phyloP scores from a whole-genome alignment of 53 echinoderm and acorn worm species.

The Antedon mediterranea region DNA sequence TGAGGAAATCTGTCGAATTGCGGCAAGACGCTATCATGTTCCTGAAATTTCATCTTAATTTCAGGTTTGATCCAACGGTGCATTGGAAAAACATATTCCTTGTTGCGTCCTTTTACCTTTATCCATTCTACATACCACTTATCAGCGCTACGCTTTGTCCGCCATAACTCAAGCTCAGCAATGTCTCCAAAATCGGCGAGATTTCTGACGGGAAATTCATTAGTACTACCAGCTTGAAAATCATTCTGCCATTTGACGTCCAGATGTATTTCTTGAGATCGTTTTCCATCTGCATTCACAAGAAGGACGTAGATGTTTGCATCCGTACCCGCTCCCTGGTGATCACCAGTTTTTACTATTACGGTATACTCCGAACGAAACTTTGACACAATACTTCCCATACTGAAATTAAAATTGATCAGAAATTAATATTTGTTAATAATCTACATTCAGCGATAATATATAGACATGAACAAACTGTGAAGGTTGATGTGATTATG shows the following conservation, averaged over 20 bases:
- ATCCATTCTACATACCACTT: slow-evolving; percentile 74
- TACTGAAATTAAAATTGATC: no score
- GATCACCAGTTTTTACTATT: slow-evolving; percentile 61
- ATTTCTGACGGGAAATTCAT: slow-evolving; percentile 36
- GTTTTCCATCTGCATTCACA: slow-evolving; percentile 24
- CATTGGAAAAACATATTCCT: slow-evolving; percentile 43
- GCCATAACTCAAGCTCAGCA: slow-evolving; percentile 56
- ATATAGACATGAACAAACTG: no score
- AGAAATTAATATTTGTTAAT: no score
- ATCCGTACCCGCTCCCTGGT: slow-evolving; percentile 69
- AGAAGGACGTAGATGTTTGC: slow-evolving; percentile 56
- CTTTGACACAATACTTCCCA: no score
- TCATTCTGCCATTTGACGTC: slow-evolving; percentile 52
- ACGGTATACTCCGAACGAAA: slow-evolving; percentile 12
- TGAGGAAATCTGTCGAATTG: slow-evolving; percentile 29
- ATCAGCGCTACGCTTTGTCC: slow-evolving; percentile 16
- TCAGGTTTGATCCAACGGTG: slow-evolving; percentile 52
- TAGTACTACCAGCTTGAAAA: slow-evolving; percentile 45
- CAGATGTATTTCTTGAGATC: slow-evolving; percentile 47
- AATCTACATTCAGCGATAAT: no score
- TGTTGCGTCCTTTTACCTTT: slow-evolving; percentile 17
- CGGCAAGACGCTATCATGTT: slow-evolving; percentile 46
- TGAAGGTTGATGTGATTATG: no score
- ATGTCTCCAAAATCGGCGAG: slow-evolving; percentile 50
- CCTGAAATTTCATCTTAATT: slow-evolving; percentile 24